Conservation (phyloP, 2,113 vertebrate species). For the Tricholaema leucomelas region DNA sequence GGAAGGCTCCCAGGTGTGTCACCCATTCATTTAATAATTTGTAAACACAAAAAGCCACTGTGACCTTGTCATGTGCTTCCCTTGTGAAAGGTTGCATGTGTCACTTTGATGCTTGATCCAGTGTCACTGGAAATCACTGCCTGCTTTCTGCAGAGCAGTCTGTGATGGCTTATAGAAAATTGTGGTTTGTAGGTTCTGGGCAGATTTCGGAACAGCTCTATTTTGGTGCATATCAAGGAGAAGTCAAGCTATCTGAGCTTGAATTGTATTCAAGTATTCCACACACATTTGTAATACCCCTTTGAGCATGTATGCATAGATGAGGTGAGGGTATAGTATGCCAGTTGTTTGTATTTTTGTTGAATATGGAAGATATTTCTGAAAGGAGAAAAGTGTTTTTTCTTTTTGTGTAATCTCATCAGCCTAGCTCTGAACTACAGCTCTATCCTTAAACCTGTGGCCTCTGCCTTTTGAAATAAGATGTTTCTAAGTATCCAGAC, state of each 20-base stretch:
- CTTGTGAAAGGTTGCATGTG: background rate
- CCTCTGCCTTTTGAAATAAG: background rate
- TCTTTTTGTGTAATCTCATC: background rate
- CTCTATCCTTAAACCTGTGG: background rate
- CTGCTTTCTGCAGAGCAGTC: background rate
- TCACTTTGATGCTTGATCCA: background rate
- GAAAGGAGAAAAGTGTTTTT: background rate
- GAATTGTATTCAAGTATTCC: background rate
- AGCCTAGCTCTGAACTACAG: background rate
- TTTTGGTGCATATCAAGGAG: background rate
- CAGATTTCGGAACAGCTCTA: background rate
- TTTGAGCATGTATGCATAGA: background rate
- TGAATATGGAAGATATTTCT: background rate
- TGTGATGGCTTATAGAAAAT: background rate
- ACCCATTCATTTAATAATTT: rapidly evolving
- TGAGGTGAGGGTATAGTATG: background rate
- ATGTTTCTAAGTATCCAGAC: background rate
- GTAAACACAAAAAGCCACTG: background rate
- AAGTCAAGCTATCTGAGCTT: background rate
- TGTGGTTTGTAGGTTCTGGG: background rate
- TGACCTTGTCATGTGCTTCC: background rate
- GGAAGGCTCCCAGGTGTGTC: background rate
- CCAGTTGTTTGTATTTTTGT: background rate
- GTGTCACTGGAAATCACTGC: background rate
- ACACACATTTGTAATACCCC: background rate